A percentile compares a stretch with the other conserved stretches of the same genome.
Conservation (phyloP, 2,888 invertebrate species). For the Camptogramma bilineatum region DNA sequence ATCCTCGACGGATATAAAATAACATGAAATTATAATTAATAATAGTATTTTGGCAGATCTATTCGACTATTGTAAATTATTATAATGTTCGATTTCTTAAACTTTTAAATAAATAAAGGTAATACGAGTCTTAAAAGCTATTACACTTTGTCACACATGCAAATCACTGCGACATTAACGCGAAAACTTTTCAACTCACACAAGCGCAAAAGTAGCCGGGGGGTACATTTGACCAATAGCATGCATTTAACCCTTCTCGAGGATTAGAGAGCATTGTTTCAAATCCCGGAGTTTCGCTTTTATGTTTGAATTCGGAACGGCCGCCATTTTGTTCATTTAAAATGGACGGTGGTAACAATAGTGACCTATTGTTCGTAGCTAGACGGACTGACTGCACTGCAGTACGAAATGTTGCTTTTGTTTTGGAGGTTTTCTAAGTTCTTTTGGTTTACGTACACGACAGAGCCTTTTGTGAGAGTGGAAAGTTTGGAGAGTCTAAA, state of each 20-base stretch:
- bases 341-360: constrained; percentile 82
- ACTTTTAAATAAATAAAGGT: background rate
- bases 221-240: constrained; percentile 81
- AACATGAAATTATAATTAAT: too few relatives aligned
- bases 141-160: constrained; percentile 41
- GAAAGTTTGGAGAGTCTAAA: background rate
- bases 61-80: background rate
- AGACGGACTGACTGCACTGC: constrained; percentile 58
- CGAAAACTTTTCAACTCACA: constrained; percentile 53
- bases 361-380: constrained; percentile 75
- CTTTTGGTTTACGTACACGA: constrained; percentile 57
- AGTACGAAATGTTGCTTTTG: constrained; percentile 70
- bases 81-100: background rate
- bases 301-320: constrained; percentile 69
- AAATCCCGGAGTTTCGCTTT: constrained; percentile 68
- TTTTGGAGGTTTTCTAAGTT: constrained; percentile 73
- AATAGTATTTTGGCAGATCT: background rate
- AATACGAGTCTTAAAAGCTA: constrained; percentile 17
- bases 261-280: constrained; percentile 82
- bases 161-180: constrained; percentile 44
- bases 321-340: constrained; percentile 84
- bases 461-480: background rate
- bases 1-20: background rate
- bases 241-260: constrained; percentile 81
- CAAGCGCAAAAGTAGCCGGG: constrained; percentile 49